Conservation (phyloP, 2,113 vertebrate genomes). For the Takifugu flavidus region DNA sequence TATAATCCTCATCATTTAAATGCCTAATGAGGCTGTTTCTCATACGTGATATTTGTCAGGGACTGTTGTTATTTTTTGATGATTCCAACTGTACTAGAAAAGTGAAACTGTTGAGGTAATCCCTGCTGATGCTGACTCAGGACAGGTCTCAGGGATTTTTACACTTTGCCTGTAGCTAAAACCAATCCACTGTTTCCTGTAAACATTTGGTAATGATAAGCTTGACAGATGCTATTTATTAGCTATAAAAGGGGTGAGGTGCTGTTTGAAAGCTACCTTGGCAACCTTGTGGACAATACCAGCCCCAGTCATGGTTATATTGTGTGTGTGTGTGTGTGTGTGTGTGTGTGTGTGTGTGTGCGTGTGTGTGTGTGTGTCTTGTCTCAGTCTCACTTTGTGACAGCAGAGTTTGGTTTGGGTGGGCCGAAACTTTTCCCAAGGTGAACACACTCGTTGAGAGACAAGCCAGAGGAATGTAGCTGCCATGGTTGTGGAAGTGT, state of each 20-base stretch:
- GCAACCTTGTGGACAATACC: slow-evolving; percentile 58
- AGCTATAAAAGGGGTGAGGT: slow-evolving; percentile 33
- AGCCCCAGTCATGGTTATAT: slow-evolving; percentile 20
- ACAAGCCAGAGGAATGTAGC: slow-evolving; percentile 47
- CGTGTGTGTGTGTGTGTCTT: slow-evolving; percentile 61
- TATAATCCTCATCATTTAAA: slow-evolving; percentile 62
- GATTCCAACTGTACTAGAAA: slow-evolving; percentile 48
- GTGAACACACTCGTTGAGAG: slow-evolving; percentile 37
- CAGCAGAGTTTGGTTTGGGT: slow-evolving; percentile 24
- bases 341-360: slow-evolving; percentile 46
- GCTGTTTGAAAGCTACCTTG: slow-evolving; percentile 41
- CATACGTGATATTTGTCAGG: slow-evolving; percentile 29
- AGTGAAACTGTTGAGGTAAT: slow-evolving; percentile 18
- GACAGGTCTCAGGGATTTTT: background rate
- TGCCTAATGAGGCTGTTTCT: slow-evolving; percentile 55
- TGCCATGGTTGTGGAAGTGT: slow-evolving; percentile 22
- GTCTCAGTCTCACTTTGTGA: slow-evolving; percentile 32
- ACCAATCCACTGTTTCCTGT: slow-evolving; percentile 19
- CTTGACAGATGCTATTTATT: slow-evolving; percentile 38
- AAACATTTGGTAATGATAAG: slow-evolving; percentile 21
- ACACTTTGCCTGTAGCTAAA: slow-evolving; percentile 9
- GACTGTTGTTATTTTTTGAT: slow-evolving; percentile 27
- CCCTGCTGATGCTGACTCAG: background rate
- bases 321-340: slow-evolving; percentile 67
- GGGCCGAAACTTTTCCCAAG: slow-evolving; percentile 43